Evolutionary conservation across 1,140 invertebrate species (phyloP).

Genomic region (Camponotus pennsylvanicus): DNA sequence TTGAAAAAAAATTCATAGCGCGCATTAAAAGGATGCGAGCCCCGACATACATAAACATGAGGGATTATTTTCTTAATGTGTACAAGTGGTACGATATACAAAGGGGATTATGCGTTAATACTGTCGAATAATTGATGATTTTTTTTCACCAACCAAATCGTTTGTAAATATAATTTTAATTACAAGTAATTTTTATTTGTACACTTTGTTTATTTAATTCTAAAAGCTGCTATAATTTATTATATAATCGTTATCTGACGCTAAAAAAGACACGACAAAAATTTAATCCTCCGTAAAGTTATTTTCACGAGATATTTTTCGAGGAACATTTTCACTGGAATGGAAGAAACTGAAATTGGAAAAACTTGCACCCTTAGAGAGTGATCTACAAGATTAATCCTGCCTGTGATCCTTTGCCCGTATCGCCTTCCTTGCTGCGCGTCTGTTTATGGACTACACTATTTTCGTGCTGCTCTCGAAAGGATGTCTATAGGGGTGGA

Average conservation of each 20-base stretch:
- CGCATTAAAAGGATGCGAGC: conserved; percentile 39
- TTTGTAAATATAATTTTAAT: background rate
- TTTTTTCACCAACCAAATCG: background rate
- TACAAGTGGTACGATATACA: conserved; percentile 24
- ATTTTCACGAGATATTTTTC: background rate
- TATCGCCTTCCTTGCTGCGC: conserved; percentile 13
- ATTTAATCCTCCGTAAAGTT: background rate
- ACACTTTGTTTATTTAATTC: background rate
- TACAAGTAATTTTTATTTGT: background rate
- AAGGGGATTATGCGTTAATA: conserved; percentile 40
- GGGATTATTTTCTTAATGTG: conserved; percentile 39
- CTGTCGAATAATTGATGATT: conserved; percentile 2
- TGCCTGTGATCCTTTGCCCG: background rate
- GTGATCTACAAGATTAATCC: conserved; percentile 19
- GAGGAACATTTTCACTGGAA: background rate
- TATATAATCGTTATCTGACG: no score
- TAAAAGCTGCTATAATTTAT: background rate
- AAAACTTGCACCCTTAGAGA: conserved; percentile 25
- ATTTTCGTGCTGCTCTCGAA: conserved; percentile 66
- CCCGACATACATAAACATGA: conserved; percentile 52
- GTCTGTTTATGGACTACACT: conserved; percentile 65
- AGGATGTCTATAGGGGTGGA: conserved; percentile 59
- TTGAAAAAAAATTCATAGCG: conserved; percentile 55
- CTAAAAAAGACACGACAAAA: background rate
- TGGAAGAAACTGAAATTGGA: background rate